Conservation (phyloP, 2,888 invertebrate species). For the Idaea aversata region DNA sequence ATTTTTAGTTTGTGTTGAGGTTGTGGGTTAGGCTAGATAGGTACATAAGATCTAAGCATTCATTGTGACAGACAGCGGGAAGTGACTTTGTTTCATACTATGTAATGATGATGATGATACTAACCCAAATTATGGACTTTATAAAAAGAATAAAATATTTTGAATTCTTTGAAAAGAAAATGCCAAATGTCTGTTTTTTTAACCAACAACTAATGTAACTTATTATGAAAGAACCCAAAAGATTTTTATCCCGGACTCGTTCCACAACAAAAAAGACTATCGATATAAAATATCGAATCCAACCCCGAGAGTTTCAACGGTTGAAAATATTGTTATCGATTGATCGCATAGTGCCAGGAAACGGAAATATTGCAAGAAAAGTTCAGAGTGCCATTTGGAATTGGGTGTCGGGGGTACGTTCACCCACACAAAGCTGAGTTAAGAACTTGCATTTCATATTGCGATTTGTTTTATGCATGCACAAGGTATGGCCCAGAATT, state of each 20-base stretch:
- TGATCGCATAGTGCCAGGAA: slow-evolving; percentile 37
- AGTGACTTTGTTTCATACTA: too few relatives aligned
- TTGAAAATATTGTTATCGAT: slow-evolving; percentile 58
- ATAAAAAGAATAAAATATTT: too few relatives aligned
- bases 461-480: slow-evolving; percentile 9
- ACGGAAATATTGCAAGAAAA: slow-evolving; percentile 50
- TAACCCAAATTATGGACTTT: too few relatives aligned
- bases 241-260: not conserved
- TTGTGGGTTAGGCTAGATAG: too few relatives aligned
- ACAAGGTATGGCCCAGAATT: slow-evolving; percentile 6
- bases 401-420: slow-evolving; percentile 30
- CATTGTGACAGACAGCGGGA: too few relatives aligned
- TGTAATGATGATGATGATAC: too few relatives aligned
- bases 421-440: slow-evolving; percentile 19
- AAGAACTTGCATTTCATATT: slow-evolving; percentile 10
- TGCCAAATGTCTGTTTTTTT: too few relatives aligned
- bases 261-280: not conserved
- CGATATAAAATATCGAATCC: slow-evolving; percentile 4
- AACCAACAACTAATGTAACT: too few relatives aligned
- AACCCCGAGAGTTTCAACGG: slow-evolving; percentile 34
- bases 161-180: too few relatives aligned
- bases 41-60: too few relatives aligned
- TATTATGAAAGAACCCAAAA: not conserved
- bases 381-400: slow-evolving; percentile 37
- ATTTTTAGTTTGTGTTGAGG: too few relatives aligned